These are phyloP conservation scores for Frieseomelitta varia DNA, from an alignment of 1,140 invertebrate species.

Conservation along the genomic window DNA sequence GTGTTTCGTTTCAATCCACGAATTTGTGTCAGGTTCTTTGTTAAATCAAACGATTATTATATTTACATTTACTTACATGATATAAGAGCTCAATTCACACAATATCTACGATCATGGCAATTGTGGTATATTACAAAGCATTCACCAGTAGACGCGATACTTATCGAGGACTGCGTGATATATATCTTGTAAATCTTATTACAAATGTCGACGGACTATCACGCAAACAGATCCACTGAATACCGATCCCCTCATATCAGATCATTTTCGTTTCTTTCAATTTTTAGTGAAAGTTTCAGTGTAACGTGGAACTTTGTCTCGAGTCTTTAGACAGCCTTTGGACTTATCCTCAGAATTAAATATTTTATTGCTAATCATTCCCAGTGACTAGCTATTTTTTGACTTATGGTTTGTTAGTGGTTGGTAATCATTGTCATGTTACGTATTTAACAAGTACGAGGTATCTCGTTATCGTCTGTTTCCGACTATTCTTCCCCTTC, in stretches of 20 bases:
- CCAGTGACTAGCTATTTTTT: too few relatives aligned
- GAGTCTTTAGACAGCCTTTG: background rate
- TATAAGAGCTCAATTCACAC: background rate
- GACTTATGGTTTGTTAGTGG: too few relatives aligned
- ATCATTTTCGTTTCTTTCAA: background rate
- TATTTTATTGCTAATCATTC: too few relatives aligned
- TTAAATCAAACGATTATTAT: background rate
- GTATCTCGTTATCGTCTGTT: too few relatives aligned
- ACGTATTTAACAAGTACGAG: too few relatives aligned
- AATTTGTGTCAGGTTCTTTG: background rate
- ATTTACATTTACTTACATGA: background rate
- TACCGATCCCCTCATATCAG: constrained; percentile 24
- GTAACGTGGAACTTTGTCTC: background rate
- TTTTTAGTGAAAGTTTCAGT: constrained; percentile 28
- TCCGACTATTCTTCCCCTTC: background rate
- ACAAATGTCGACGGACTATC: background rate
- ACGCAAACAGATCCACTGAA: background rate
- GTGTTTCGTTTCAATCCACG: background rate
- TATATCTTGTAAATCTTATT: background rate
- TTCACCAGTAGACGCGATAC: background rate
- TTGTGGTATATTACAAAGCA: constrained; percentile 2
- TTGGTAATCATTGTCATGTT: too few relatives aligned
- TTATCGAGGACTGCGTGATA: background rate
- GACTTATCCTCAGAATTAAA: background rate
- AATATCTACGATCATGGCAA: background rate